A percentile compares a stretch with the other conserved stretches of the same genome.
These are phyloP conservation scores for Drosophila carrolli DNA, from an alignment of 1,140 invertebrate species.

Conservation along the genomic window DNA sequence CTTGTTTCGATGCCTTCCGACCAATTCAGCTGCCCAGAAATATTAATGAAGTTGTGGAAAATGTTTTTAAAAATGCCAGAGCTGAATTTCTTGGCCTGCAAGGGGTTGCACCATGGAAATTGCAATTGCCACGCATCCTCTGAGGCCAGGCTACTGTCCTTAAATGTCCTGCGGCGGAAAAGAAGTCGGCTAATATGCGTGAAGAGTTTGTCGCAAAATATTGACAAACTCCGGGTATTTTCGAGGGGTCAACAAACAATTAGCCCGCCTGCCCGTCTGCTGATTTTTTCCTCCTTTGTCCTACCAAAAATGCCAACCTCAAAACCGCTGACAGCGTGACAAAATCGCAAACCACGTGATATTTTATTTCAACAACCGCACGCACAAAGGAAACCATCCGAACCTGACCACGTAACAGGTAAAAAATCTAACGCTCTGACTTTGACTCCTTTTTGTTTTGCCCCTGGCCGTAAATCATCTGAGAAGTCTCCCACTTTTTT, in stretches of 20 bases:
- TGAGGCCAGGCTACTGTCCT: conserved; percentile 38
- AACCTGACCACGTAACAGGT: conserved; percentile 54
- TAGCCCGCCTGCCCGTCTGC: conserved; percentile 48
- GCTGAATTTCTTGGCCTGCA: conserved; percentile 18
- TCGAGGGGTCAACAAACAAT: conserved; percentile 54
- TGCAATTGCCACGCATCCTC: conserved; percentile 68
- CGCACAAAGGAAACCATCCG: conserved; percentile 22
- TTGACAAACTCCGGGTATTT: conserved; percentile 73
- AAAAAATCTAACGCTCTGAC: conserved; percentile 17
- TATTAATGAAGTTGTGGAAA: conserved; percentile 71
- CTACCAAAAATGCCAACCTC: conserved; percentile 46
- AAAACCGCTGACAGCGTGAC: conserved; percentile 84
- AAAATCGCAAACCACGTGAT: conserved; percentile 84
- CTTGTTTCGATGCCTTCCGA: conserved; percentile 58
- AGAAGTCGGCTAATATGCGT: conserved; percentile 60
- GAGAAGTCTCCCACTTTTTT: conserved; percentile 9
- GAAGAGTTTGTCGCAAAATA: conserved; percentile 79
- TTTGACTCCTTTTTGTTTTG: conserved; percentile 10
- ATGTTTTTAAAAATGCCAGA: neutral
- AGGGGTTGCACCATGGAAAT: conserved; percentile 72
- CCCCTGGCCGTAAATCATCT: conserved; percentile 48
- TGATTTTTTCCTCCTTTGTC: conserved; percentile 14
- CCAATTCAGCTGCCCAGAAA: conserved; percentile 55
- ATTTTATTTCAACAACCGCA: conserved; percentile 83
- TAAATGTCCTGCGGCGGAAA: conserved; percentile 7